Evolutionary conservation across 2,888 invertebrate genomes (phyloP), one percentile per base, ranked within the genome.

Genomic region (Galerucella calmariensis): DNA sequence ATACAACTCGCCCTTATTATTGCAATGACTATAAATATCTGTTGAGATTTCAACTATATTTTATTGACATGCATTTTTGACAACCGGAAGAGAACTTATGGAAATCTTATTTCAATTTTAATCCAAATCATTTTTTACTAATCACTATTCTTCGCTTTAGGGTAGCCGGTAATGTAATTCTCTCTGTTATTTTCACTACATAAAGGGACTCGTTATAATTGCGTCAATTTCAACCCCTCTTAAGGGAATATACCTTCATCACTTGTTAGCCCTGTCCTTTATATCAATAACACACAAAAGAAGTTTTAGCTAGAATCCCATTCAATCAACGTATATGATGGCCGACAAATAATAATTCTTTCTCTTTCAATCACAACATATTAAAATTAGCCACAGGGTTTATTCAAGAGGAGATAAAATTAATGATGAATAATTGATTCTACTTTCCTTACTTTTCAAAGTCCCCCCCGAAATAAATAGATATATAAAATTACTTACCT

Each of bases 401-500:
- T 56, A 20, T 9, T 16, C n/a, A 56, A 16, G 2, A 9, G 56
- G 56, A 16, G 56, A 56, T 16, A 56, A 2, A n/a, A 16, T 20
- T 48, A 48, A 48, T 48, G 48, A 48, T 4, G 11, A 48, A 11
- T 48, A 48, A n/a, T 48, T 41, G 35, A 59, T 35, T 58, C 27
- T 27, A 27, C 27, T 27, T 27, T 27, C 27, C 27, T 4, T 27
- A 27, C 4, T 27, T 27, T 2, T 27, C 27, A 2, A 27, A 27
- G 27, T 27, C 27, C 2, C 27, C 27, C 27, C 2, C 2, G 27
- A 27, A 27, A 27, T 5, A 27, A 27, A 27, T 5, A 27, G 5
- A 35, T 6, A 35, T 8, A 35, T 35, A 68, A 73, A 73, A 61
- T 41, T 20, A 83, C 88, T 88, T 81, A 89, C 90, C 86, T 89